Evolutionary conservation across 2,113 vertebrate genomes (phyloP), one percentile per base, ranked within the genome.

Genomic region (Bubo scandiacus): DNA sequence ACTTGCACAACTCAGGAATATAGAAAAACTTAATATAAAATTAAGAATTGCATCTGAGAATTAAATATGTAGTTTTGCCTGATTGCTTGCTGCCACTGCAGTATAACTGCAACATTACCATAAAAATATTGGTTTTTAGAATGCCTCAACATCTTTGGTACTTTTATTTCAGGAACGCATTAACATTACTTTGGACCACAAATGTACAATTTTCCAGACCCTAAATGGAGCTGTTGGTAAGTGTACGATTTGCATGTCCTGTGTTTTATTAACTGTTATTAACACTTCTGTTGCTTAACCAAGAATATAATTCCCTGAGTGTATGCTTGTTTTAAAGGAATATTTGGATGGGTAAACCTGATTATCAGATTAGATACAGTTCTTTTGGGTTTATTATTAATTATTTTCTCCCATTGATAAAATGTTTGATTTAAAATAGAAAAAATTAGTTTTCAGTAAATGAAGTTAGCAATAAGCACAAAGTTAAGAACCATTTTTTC

Each of bases 171-270:
- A 99, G 99, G 98, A 98, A 95, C 97, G 42, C 68, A 95, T 99
- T 90, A 99, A 99, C 94, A 99, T 99, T 97, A 99, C 99, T 72
- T 96, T 99, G 98, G 99, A 99, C 97, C 99, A 99, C 97, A 99
- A 98, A 96, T 99, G 99, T 97, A 97, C 98, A 94, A 99, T 99
- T 98, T 99, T 99, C 97, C 99, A 99, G 97, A 99, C 99, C 86
- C 96, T 99, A 86, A 99, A 99, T 75, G 99, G 99, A 88, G 99
- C 99, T 70, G 91, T 99, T 90, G 99, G 99, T 99, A 98, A 98
- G 99, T 94, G 59, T 70, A 17, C 62, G 73, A 42, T 90, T 78
- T 93, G 11, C 16, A 42, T 3, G 1, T 65, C 77, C 6, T 78
- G 18, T 51, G 10, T 91, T 92, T 61, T 47, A 75, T 81, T 94